Percentiles rank a stretch among this genome's conserved stretches.
phyloP scores from a whole-genome alignment of 2,888 invertebrate species.

The Caenorhabditis virilis region DNA sequence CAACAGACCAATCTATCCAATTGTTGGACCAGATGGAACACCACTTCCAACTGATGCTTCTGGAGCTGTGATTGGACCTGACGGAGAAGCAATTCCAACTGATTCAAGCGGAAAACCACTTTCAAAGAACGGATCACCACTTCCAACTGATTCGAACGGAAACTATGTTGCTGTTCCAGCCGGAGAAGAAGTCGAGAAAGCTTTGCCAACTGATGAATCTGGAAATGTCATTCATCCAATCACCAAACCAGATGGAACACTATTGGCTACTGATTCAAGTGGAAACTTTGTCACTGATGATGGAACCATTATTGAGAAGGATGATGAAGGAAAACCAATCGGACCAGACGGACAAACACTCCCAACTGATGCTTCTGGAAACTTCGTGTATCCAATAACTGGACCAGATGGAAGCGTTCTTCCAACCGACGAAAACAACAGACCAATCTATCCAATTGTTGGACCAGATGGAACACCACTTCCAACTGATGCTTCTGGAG shows the following conservation, averaged over 20 bases:
- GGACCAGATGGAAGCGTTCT: conserved; percentile 29
- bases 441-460: conserved; percentile 23
- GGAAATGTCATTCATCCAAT: conserved; percentile 30
- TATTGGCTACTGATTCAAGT: conserved; percentile 29
- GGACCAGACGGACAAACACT: conserved; percentile 37
- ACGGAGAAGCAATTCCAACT: conserved; percentile 22
- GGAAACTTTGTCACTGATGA: conserved; percentile 31
- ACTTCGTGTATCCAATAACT: conserved; percentile 33
- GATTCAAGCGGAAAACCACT: conserved; percentile 13
- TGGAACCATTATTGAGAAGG: conserved; percentile 19
- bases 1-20: conserved; percentile 18
- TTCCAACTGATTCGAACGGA: conserved; percentile 43
- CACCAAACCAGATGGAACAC: conserved; percentile 30
- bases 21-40: conserved; percentile 22
- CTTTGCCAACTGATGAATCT: conserved; percentile 30
- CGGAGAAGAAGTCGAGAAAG: conserved; percentile 4
- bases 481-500: conserved; percentile 27
- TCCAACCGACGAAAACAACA: conserved; percentile 31
- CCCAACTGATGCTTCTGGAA: conserved; percentile 15
- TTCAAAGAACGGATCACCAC: conserved; percentile 26
- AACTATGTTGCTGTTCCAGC: conserved; percentile 39
- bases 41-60: conserved; percentile 42
- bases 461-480: conserved; percentile 23
- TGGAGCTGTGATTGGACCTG: conserved; percentile 32
- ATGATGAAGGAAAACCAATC: conserved; percentile 22